phyloP scores from a whole-genome alignment of 2,888 invertebrate genomes.

The Mongoloraphidia duomilia region DNA sequence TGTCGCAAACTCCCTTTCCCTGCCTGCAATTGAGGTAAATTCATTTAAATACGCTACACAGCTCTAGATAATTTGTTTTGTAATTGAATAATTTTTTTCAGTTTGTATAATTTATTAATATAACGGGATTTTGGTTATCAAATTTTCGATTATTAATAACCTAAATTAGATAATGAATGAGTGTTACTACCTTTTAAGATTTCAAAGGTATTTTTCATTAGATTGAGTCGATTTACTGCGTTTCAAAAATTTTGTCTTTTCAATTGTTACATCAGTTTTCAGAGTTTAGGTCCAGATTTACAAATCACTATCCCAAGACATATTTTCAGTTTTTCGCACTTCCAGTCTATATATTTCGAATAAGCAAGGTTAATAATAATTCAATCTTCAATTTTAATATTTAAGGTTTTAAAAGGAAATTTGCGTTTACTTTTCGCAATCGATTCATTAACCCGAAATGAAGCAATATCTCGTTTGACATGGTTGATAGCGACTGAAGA shows the following conservation, averaged over 20 bases:
- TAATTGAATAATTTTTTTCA: neutral
- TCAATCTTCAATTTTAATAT: neutral
- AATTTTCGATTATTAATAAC: neutral
- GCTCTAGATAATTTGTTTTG: neutral
- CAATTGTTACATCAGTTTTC: neutral
- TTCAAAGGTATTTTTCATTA: neutral
- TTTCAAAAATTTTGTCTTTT: neutral
- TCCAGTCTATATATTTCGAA: no score
- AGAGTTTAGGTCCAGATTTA: no score
- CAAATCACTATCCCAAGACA: no score
- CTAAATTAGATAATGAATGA: neutral
- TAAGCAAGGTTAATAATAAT: no score
- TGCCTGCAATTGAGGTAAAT: conserved; percentile 37
- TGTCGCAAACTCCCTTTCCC: conserved; percentile 40
- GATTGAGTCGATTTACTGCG: neutral
- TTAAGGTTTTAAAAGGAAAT: conserved; percentile 34
- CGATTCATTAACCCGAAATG: conserved; percentile 29
- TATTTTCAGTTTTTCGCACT: no score
- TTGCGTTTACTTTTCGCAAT: conserved; percentile 31
- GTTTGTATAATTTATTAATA: neutral
- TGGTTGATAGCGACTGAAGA: conserved; percentile 35
- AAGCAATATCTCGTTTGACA: conserved; percentile 34
- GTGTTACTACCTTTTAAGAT: neutral
- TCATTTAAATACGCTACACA: neutral
- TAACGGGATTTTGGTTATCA: neutral